Base-by-base conservation (phyloP, 1,140 invertebrate species). In the Nasonia giraulti region DNA sequence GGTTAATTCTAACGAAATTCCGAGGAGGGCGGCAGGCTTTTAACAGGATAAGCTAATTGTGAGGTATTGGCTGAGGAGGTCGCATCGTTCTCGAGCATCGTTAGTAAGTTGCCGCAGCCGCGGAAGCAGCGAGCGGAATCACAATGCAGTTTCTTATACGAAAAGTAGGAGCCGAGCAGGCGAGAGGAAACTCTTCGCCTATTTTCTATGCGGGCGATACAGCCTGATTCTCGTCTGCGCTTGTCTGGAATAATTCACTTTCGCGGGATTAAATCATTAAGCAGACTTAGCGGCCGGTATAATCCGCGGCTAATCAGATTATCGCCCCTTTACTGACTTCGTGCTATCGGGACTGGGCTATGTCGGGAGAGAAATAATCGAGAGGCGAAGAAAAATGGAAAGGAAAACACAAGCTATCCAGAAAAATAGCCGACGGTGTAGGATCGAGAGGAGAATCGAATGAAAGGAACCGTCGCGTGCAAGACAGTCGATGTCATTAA, bases 41-140 rank as follows among this genome's bases (percentile, higher is more conserved):
- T 93, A 93, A 93, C 90, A 92, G 92, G 91, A 93, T 93, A 93
- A 93, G 92, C 91, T 93, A 93, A 93, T 93, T 93, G 92, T 92
- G 90, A 90, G 89, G 87, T 93, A 93, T 93, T 93, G 92, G 92
- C 91, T 92, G 92, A 92, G 92, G 92, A 80, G 83, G 91, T 92
- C 91, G 89, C 91, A 87, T 89, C 12, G 87, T 85, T 86, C 82
- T 84, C 86, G 89, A 90, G 92, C 90, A 92, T 93, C 92, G 91
- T 93, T 93, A 93, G 92, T 89, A 76, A 90, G 89, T 89, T 89
- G 20, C 55, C 55, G 55, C 50, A 20, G 50, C 55, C 47, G 47
- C 47, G 47, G 55, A 20, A 62, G 55, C 6, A 20, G 88, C 90
- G 92, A 92, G 87, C 83, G 87, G 92, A 93, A 93, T 93, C 91